These are phyloP conservation scores for Cheilosia variabilis DNA, from an alignment of 2,888 invertebrate genomes.

Conservation along the genomic window DNA sequence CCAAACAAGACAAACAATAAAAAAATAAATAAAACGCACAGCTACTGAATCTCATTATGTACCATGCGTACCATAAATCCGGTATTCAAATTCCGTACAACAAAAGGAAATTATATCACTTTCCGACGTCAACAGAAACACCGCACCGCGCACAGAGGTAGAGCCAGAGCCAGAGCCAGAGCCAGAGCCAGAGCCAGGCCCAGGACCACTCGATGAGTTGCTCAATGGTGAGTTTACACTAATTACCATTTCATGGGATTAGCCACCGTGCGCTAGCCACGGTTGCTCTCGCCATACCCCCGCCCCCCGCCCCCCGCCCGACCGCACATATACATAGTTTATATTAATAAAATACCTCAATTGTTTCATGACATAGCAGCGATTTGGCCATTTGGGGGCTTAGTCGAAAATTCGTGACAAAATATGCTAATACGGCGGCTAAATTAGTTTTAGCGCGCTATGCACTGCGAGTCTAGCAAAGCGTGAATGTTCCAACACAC, in stretches of 20 bases:
- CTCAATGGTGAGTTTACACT: constrained; percentile 73
- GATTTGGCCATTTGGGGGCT: constrained; percentile 49
- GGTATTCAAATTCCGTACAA: constrained; percentile 71
- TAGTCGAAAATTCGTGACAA: constrained; percentile 73
- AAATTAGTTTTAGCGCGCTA: constrained; percentile 71
- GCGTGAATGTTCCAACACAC: constrained; percentile 72
- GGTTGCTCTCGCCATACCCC: constrained; percentile 7
- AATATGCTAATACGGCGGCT: constrained; percentile 72
- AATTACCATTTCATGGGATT: constrained; percentile 74
- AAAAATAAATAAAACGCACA: constrained; percentile 3
- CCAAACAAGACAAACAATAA: constrained; percentile 17
- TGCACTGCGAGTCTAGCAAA: constrained; percentile 59
- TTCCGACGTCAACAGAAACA: constrained; percentile 49
- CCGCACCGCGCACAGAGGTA: constrained; percentile 2
- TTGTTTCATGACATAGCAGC: constrained; percentile 71
- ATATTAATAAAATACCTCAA: constrained; percentile 70
- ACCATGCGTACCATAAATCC: constrained; percentile 73
- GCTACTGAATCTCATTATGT: constrained; percentile 71
- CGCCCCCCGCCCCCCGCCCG: too few species aligned
- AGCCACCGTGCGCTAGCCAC: constrained; percentile 26
- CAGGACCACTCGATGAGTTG: constrained; percentile 71
- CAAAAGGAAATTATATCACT: constrained; percentile 72
- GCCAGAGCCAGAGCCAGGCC: not conserved
- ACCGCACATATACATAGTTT: not conserved
- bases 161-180: constrained; percentile 14